Evolutionary conservation across 2,113 vertebrate species (phyloP).

Genomic region (Toxotes chatareus): DNA sequence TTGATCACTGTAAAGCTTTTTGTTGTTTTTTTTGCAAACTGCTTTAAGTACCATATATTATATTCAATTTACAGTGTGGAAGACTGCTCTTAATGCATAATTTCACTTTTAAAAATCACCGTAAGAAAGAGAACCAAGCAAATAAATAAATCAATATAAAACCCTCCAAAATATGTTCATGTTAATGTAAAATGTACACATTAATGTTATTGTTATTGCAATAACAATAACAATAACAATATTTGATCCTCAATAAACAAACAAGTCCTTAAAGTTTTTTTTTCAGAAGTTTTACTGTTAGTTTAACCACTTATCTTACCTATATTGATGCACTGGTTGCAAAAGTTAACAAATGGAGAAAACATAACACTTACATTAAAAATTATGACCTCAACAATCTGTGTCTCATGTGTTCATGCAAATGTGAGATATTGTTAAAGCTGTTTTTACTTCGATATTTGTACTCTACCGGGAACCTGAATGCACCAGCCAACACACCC

Average conservation of each 20-base stretch:
- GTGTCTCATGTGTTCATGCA: background rate
- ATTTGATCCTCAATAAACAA: too few relatives aligned
- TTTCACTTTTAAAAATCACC: background rate
- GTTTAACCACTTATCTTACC: too few relatives aligned
- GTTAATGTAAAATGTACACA: too few relatives aligned
- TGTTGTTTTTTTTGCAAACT: background rate
- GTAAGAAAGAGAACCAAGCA: too few relatives aligned
- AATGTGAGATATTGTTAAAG: background rate
- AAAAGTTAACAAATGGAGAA: background rate
- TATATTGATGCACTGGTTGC: background rate
- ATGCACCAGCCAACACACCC: background rate
- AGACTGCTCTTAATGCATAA: too few relatives aligned
- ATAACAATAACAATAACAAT: too few relatives aligned
- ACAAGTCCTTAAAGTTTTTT: too few relatives aligned
- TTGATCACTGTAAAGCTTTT: background rate
- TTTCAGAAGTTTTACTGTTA: background rate
- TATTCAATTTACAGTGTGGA: background rate
- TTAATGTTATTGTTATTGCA: too few relatives aligned
- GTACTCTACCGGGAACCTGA: too few relatives aligned
- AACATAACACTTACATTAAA: background rate
- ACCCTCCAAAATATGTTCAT: too few relatives aligned
- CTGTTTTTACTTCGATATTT: background rate
- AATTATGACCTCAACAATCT: background rate
- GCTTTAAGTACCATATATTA: background rate
- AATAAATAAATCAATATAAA: too few relatives aligned